phyloP scores from a whole-genome alignment of 2,113 vertebrate genomes.

The Platycercus adscitus region DNA sequence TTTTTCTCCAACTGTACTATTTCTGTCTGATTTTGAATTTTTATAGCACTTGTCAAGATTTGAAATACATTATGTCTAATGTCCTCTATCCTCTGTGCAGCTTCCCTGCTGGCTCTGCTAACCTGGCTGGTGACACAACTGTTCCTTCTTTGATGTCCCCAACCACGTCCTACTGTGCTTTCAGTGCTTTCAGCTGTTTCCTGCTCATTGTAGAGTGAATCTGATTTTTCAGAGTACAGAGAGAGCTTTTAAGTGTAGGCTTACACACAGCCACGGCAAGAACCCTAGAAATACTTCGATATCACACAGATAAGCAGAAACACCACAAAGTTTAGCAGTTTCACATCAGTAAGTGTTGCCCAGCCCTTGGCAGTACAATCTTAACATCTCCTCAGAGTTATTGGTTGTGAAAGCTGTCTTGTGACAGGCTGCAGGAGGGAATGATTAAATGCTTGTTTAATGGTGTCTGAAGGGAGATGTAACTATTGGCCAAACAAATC shows the following conservation, averaged over 20 bases:
- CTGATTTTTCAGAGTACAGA: background rate
- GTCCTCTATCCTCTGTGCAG: background rate
- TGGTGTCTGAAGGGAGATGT: background rate
- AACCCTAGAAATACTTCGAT: background rate
- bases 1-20: background rate
- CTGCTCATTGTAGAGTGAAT: background rate
- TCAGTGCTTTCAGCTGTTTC: background rate
- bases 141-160: background rate
- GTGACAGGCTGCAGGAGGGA: background rate
- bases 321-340: background rate
- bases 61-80: background rate
- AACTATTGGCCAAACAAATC: background rate
- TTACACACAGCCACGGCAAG: background rate
- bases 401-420: background rate
- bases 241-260: background rate
- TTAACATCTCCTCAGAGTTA: background rate
- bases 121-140: background rate
- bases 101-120: slow-evolving; percentile 1
- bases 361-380: background rate
- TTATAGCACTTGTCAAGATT: background rate
- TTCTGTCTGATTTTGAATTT: background rate
- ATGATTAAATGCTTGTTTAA: background rate
- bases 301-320: background rate
- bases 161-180: background rate
- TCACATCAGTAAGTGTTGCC: background rate